phyloP scores from a whole-genome alignment of 2,113 vertebrate genomes.

The Dolichallabes microphthalmus region DNA sequence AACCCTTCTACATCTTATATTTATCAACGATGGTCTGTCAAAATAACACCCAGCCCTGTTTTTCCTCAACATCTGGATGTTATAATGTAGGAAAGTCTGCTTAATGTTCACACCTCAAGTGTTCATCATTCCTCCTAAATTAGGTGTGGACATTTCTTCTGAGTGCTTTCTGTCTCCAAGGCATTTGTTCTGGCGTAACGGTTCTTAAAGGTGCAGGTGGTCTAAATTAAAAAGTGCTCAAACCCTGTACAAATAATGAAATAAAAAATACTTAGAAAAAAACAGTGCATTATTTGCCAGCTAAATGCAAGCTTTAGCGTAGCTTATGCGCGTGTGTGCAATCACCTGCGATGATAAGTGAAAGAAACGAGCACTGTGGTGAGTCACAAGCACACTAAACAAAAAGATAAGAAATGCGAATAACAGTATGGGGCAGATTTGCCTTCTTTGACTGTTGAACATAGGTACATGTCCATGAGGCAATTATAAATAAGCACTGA shows the following conservation, averaged over 20 bases:
- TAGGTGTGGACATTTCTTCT: not conserved
- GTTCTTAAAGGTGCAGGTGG: not conserved
- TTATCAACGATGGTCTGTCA: constrained; percentile 22
- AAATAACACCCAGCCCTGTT: not conserved
- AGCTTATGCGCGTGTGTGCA: not conserved
- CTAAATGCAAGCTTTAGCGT: not conserved
- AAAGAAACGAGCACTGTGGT: not conserved
- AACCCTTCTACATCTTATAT: not conserved
- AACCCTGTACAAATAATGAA: not conserved
- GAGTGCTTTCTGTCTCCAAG: not conserved
- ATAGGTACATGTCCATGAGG: not conserved
- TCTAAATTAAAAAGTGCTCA: not conserved
- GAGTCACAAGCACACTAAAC: not conserved
- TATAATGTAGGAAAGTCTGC: constrained; percentile 9
- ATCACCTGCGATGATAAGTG: not conserved
- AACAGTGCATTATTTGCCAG: not conserved
- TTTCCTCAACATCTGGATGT: constrained; percentile 26
- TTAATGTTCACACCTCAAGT: constrained; percentile 4
- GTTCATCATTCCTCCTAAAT: not conserved
- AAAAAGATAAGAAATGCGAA: not conserved
- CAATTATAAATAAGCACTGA: not conserved
- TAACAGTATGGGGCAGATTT: not conserved
- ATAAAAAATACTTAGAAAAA: not conserved
- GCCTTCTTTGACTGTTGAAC: not conserved
- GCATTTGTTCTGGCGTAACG: not conserved